Evolutionary conservation across 2,797 vertebrate species (phyloP).

Genomic region (Lacerta bilineata): DNA sequence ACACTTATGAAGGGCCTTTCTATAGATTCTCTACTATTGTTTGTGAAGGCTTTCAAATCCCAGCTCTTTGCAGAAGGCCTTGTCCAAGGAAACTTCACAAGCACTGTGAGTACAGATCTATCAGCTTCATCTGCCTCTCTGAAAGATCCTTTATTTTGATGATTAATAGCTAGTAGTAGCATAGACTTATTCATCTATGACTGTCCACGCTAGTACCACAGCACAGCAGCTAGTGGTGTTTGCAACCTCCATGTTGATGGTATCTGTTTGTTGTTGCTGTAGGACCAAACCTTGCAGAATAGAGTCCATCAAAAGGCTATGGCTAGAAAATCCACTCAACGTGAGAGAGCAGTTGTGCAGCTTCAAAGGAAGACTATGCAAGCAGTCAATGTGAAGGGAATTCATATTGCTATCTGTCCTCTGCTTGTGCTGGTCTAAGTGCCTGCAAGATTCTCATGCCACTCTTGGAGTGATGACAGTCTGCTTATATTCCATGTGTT

Average conservation of each 20-base stretch:
- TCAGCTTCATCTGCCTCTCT: background rate
- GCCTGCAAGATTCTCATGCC: no score
- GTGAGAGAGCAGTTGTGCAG: background rate
- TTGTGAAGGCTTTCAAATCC: conserved; percentile 87
- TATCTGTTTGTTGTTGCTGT: background rate
- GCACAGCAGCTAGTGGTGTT: background rate
- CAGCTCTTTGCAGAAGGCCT: conserved; percentile 91
- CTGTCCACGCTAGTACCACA: background rate
- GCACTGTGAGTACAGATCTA: conserved; percentile 80
- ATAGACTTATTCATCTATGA: background rate
- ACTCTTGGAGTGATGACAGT: background rate
- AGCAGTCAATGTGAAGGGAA: no score
- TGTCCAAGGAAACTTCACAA: conserved; percentile 93
- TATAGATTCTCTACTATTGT: conserved; percentile 85
- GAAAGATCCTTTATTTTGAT: background rate
- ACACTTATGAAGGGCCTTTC: conserved; percentile 87
- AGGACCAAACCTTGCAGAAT: background rate
- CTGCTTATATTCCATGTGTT: background rate
- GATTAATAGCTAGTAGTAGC: background rate
- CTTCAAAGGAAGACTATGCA: background rate
- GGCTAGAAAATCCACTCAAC: background rate
- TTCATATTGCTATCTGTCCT: background rate
- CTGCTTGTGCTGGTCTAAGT: no score
- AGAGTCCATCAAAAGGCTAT: background rate
- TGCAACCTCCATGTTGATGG: background rate